Percentiles rank a stretch among this genome's conserved stretches.
Conservation (phyloP, 2,113 vertebrate species). For the Porphyrio hochstetteri region DNA sequence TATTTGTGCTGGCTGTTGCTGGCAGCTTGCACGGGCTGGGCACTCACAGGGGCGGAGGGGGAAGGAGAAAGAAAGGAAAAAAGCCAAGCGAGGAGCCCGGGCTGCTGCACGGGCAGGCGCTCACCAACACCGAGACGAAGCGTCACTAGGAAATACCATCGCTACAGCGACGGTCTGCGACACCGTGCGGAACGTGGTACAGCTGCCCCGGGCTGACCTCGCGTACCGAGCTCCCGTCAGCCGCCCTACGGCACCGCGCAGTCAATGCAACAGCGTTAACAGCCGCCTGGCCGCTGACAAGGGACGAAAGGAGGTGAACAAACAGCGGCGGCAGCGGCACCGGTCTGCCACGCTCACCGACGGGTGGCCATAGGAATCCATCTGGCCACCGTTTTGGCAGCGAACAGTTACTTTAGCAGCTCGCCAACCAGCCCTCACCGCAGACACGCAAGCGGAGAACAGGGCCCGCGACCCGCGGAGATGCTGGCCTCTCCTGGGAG, state of each 20-base stretch:
- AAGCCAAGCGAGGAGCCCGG: not conserved
- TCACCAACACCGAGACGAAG: not conserved
- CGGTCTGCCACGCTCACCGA: not conserved
- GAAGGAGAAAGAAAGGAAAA: not conserved
- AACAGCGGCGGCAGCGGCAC: not conserved
- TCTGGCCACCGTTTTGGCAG: not conserved
- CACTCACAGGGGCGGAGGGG: not conserved
- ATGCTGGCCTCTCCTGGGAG: not conserved
- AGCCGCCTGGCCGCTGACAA: not conserved
- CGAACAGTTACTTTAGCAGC: not conserved
- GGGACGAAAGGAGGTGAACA: not conserved
- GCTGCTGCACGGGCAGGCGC: not conserved
- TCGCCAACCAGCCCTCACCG: not conserved
- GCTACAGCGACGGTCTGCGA: fast-evolving
- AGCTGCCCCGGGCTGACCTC: not conserved
- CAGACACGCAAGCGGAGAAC: not conserved
- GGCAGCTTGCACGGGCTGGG: not conserved
- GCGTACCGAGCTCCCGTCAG: not conserved
- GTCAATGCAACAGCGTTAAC: not conserved
- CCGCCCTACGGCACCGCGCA: not conserved
- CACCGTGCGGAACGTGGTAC: fast-evolving
- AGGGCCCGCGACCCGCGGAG: not conserved
- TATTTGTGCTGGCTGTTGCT: not conserved
- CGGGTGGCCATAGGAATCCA: not conserved
- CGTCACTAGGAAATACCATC: not conserved